Evolutionary conservation across 2,888 invertebrate species (phyloP), one percentile per base, ranked within the genome.

Genomic region (Nowickia ferox): DNA sequence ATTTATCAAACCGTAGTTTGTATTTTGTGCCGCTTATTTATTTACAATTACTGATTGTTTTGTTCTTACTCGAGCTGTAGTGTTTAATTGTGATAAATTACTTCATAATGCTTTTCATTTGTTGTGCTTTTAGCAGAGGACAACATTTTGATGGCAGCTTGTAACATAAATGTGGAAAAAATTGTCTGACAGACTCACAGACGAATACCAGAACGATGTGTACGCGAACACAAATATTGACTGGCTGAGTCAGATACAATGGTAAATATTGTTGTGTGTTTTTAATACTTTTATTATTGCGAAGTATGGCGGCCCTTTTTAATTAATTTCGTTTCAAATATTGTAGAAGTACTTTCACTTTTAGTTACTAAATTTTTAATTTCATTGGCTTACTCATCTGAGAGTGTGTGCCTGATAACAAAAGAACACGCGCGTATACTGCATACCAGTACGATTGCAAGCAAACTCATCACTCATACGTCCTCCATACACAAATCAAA

Each of bases 61-160:
- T 79, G 61, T 79, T 51, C 46, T 44, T 15, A 4, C 9, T 65
- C 17, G 55, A 44, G 30, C 40, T 40, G n/a, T 59, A n/a, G 51
- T 63, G 71, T 57, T 76, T 84, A 79, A 84, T 84, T 84, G 74
- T 76, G 84, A 84, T 80, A 80, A 80, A 84, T 84, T 71, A 80
- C 79, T 80, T 84, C 63, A 72, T 84, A 84, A 84, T 78, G 78
- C 78, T 68, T 30, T 48, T 76, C 65, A 71, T 66, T 84, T 72
- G 66, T 65, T 19, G 57, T 71, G 19, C 59, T 80, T 53, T 57
- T 65, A 79, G 44, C 69, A 53, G 44, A 63, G 57, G 17, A 68
- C 72, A 61, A 44, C 44, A 78, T 71, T 30, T 30, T 17, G 48
- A 59, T 65, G 75, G 30, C 71, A 59, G 53, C 51, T 63, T 76